Evolutionary conservation across 2,113 vertebrate genomes (phyloP), one percentile per base, ranked within the genome.

Genomic region (Laticauda laticaudata): DNA sequence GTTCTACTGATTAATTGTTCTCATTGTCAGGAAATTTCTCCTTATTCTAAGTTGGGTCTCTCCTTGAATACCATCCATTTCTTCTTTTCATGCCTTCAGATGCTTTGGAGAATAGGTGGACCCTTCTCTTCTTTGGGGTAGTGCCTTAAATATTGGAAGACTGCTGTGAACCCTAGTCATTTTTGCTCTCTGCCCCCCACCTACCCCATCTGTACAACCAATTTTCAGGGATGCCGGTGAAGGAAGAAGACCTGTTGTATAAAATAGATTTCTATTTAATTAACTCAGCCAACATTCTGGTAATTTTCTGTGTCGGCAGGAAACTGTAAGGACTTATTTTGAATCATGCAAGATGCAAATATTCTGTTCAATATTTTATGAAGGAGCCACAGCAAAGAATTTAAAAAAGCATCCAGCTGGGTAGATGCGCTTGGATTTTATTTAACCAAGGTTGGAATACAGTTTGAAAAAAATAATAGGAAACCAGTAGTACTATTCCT

Each of bases 401-500:
- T 86, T 26, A 75, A 9, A 24, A 56, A 92, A 88, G 2, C 34
- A 75, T 18, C 59, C 59, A 18, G 34, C 48, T 69, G 86, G 9
- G 86, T 45, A 92, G 69, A 92, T 92, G 20, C 10, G 9, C 55
- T 75, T 57, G 53, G 39, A 23, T 85, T 75, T 92, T 81, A 92
- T 89, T 85, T 64, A 43, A 69, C 1, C 45, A 55, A 91, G 55
- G 3, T 26, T 29, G 34, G 56, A 39, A 59, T n/a, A 24, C 12
- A 56, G 20, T 89, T 59, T 89, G 53, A 34, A 5, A 39, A 88
- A 92, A 12, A 39, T 85, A 91, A 45, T 91, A 48, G 87, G 94
- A 59, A 92, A 91, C 48, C 57, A 69, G 89, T 93, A 91, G 48
- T 45, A 93, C 54, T 90, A 91, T 48, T 90, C 91, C 21, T 69